Conservation (phyloP, 2,113 vertebrate species). For the Thryonomys swinderianus region DNA sequence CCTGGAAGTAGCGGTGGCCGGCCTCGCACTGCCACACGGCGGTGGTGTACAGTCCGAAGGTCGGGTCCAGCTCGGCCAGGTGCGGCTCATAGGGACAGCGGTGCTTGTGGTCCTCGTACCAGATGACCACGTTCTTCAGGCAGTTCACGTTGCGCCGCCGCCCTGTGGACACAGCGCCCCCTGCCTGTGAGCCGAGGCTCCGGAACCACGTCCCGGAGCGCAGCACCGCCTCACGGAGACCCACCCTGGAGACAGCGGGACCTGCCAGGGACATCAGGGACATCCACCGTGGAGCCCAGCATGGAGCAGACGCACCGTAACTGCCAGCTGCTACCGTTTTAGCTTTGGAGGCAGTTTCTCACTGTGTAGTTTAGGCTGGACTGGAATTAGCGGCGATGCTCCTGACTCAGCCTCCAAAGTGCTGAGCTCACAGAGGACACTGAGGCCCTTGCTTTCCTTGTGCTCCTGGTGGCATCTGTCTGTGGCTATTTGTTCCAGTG, state of each 20-base stretch:
- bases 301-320: rapidly evolving
- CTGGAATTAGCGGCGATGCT: not conserved
- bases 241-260: not conserved
- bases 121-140: slow-evolving; percentile 90
- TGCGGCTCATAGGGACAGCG: slow-evolving; percentile 92
- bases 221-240: not conserved
- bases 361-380: not conserved
- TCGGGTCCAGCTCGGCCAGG: slow-evolving; percentile 89
- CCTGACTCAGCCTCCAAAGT: not conserved
- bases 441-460: not conserved
- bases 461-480: not conserved
- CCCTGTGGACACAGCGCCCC: slow-evolving; percentile 61
- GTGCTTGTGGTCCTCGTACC: slow-evolving; percentile 93
- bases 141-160: slow-evolving; percentile 88
- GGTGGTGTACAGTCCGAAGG: slow-evolving; percentile 88
- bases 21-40: slow-evolving; percentile 93
- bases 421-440: not conserved
- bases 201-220: not conserved
- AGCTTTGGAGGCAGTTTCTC: not conserved
- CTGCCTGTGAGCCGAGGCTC: not conserved
- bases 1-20: slow-evolving; percentile 93
- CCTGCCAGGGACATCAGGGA: not conserved
- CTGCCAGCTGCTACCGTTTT: not conserved
- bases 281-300: not conserved
- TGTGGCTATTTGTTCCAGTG: not conserved